A percentile compares a stretch with the other conserved stretches of the same genome.
These are phyloP conservation scores for Molanna angustata DNA, from an alignment of 2,888 invertebrate genomes.

Conservation along the genomic window DNA sequence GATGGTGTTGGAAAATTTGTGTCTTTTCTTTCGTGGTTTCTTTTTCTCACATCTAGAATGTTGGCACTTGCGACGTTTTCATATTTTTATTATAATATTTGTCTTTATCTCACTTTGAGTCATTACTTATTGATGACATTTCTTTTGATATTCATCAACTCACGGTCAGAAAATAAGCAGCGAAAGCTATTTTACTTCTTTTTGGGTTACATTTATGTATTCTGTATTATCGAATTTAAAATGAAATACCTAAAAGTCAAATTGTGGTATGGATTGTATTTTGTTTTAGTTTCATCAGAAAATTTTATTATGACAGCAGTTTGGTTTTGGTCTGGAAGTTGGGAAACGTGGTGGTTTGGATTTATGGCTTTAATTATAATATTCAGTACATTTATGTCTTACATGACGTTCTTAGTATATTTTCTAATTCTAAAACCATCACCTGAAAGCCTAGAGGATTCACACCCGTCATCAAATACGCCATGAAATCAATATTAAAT, in stretches of 20 bases:
- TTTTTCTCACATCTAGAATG: slow-evolving; percentile 69
- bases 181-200: slow-evolving; percentile 63
- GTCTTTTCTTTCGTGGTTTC: slow-evolving; percentile 74
- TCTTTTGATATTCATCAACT: slow-evolving; percentile 64
- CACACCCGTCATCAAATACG: too few species aligned
- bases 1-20: slow-evolving; percentile 67
- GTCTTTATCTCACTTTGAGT: slow-evolving; percentile 56
- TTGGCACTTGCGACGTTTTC: slow-evolving; percentile 68
- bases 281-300: slow-evolving; percentile 62
- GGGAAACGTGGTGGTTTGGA: slow-evolving; percentile 68
- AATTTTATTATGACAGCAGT: slow-evolving; percentile 66
- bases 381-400: slow-evolving; percentile 57
- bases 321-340: slow-evolving; percentile 59
- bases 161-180: slow-evolving; percentile 49
- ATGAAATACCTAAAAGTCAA: slow-evolving; percentile 71
- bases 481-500: too few species aligned
- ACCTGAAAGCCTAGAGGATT: too few species aligned
- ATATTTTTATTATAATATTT: slow-evolving; percentile 61
- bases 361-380: slow-evolving; percentile 64
- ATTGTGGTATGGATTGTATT: slow-evolving; percentile 67
- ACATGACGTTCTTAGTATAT: slow-evolving; percentile 62
- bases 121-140: slow-evolving; percentile 67
- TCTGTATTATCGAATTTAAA: slow-evolving; percentile 76
- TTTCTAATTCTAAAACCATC: slow-evolving; percentile 62
- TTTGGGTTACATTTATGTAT: slow-evolving; percentile 70